phyloP scores from a whole-genome alignment of 1,140 invertebrate genomes.

The Apis laboriosa region DNA sequence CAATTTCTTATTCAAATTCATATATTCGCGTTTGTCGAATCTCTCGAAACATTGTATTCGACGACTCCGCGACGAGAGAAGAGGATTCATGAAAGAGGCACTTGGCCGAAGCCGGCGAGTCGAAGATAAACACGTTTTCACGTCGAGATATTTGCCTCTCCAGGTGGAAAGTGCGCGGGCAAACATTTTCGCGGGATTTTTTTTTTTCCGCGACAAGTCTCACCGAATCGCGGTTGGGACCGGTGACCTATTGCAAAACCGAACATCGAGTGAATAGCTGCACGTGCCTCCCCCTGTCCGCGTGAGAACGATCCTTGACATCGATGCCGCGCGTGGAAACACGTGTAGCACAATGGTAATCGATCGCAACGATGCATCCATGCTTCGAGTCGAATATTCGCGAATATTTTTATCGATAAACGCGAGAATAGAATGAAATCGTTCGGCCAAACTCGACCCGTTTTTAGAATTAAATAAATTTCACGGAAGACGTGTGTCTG shows the following conservation, averaged over 20 bases:
- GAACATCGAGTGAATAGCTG: conserved; percentile 53
- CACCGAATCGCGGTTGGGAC: conserved; percentile 36
- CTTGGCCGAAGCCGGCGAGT: background rate
- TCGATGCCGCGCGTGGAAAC: conserved; percentile 73
- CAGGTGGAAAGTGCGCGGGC: background rate
- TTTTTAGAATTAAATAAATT: no score
- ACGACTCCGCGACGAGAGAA: background rate
- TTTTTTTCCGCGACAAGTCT: background rate
- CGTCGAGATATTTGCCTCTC: background rate
- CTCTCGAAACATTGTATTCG: background rate
- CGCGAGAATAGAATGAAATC: no score
- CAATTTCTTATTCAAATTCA: no score
- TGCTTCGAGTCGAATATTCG: no score
- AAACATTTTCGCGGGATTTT: conserved; percentile 17
- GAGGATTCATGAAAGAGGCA: background rate
- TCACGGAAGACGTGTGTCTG: no score
- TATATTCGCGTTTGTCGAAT: background rate
- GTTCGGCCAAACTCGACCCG: no score
- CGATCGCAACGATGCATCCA: background rate
- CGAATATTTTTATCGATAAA: no score
- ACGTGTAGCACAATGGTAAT: conserved; percentile 23
- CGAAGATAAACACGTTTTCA: background rate
- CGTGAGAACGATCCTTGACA: conserved; percentile 73
- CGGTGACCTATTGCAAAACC: conserved; percentile 76
- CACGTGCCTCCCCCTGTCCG: background rate